phyloP scores from a whole-genome alignment of 2,113 vertebrate species.

The Bos indicus region DNA sequence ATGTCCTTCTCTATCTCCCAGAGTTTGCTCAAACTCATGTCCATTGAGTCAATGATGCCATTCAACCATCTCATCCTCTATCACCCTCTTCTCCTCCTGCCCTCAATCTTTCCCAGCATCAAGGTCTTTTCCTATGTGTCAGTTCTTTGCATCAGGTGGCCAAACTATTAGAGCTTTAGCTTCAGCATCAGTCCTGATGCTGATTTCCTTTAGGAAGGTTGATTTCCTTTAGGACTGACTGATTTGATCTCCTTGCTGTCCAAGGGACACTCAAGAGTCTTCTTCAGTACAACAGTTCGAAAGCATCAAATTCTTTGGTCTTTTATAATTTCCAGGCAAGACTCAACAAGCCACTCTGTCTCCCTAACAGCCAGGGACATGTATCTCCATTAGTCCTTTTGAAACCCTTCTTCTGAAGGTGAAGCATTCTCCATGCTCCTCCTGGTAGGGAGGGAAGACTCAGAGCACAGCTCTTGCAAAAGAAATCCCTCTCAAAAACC shows the following conservation, averaged over 20 bases:
- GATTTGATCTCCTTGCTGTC: background rate
- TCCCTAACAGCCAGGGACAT: background rate
- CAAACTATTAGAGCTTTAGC: background rate
- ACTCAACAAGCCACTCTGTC: background rate
- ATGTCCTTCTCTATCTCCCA: background rate
- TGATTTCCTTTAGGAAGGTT: background rate
- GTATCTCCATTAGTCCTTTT: background rate
- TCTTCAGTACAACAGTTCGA: background rate
- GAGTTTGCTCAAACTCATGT: background rate
- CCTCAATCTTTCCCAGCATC: background rate
- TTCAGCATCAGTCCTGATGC: background rate
- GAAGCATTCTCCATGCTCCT: background rate
- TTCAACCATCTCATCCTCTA: background rate
- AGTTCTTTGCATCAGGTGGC: background rate
- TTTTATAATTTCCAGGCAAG: background rate
- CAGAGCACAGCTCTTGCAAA: too few species aligned
- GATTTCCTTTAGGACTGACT: background rate
- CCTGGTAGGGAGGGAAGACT: rapidly evolving
- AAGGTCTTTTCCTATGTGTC: background rate
- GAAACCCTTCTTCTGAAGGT: background rate
- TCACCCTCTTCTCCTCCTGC: background rate
- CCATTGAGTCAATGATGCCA: background rate
- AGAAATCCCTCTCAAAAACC: background rate
- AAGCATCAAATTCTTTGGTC: background rate
- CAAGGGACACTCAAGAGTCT: background rate